phyloP scores from a whole-genome alignment of 2,797 vertebrate species.

The Hyperoplus immaculatus region DNA sequence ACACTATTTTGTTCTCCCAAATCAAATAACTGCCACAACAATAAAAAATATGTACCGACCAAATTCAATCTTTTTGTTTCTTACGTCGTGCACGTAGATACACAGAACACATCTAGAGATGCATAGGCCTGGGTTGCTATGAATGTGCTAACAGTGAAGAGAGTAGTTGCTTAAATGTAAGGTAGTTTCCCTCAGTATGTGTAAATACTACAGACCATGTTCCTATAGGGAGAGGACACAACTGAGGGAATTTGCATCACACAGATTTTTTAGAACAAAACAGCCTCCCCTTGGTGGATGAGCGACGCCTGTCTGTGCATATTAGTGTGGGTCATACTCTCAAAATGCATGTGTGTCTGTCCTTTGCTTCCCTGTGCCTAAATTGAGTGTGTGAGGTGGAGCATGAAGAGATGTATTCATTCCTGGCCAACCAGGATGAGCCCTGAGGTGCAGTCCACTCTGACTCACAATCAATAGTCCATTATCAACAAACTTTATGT shows the following conservation, averaged over 20 bases:
- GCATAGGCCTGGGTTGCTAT: background rate
- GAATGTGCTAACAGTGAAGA: background rate
- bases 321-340: conserved; percentile 77
- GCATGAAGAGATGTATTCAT: conserved; percentile 94
- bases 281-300: conserved; percentile 66
- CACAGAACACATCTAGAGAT: background rate
- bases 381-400: conserved; percentile 85
- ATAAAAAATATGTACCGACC: background rate
- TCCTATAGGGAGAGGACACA: conserved; percentile 1
- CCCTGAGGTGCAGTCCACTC: conserved; percentile 89
- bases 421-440: conserved; percentile 87
- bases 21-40: background rate
- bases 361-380: conserved; percentile 78
- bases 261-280: conserved; percentile 58
- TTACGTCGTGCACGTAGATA: background rate
- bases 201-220: background rate
- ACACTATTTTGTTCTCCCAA: background rate
- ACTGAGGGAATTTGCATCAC: conserved; percentile 60
- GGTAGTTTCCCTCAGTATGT: conserved; percentile 2
- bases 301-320: conserved; percentile 76
- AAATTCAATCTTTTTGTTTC: background rate
- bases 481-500: conserved; percentile 94
- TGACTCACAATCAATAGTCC: conserved; percentile 95
- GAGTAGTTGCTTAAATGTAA: background rate
- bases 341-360: conserved; percentile 63